Evolutionary conservation across 92 coral and sea anemone genomes (phyloP).

Genomic region (Blastomussa wellsi): DNA sequence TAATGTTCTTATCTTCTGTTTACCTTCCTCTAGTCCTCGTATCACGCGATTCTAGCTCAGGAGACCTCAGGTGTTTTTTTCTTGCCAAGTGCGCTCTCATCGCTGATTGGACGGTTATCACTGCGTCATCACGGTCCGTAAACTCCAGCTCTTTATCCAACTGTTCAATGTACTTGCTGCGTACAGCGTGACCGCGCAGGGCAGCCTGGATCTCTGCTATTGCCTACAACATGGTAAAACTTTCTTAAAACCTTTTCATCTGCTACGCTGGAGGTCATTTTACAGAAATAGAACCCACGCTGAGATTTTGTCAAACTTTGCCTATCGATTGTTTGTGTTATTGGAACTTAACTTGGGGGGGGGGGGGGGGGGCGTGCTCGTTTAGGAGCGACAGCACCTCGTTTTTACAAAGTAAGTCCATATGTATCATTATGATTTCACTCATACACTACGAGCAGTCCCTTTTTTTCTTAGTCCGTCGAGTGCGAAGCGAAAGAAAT

Average conservation of each 20-base stretch:
- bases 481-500: too few relatives aligned
- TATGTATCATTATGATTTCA: too few relatives aligned
- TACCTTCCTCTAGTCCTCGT: conserved; percentile 39
- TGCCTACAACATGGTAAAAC: conserved; percentile 51
- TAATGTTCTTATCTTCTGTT: too few relatives aligned
- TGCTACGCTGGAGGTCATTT: not conserved
- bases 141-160: conserved; percentile 56
- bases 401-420: too few relatives aligned
- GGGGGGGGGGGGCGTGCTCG: not conserved
- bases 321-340: too few relatives aligned
- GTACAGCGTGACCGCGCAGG: conserved; percentile 84
- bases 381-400: too few relatives aligned
- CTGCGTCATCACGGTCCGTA: conserved; percentile 80
- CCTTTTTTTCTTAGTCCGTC: too few relatives aligned
- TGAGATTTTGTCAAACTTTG: too few relatives aligned
- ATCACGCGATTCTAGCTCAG: conserved; percentile 67
- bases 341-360: too few relatives aligned
- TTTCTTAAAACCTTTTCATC: not conserved
- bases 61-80: conserved; percentile 50
- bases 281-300: too few relatives aligned
- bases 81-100: conserved; percentile 91
- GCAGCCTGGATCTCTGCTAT: conserved; percentile 87
- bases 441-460: too few relatives aligned
- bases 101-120: conserved; percentile 88
- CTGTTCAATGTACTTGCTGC: conserved; percentile 63